A percentile compares a stretch with the other conserved stretches of the same genome.
These are phyloP conservation scores for Cnemophilus loriae DNA, from an alignment of 2,113 vertebrate species.

Conservation along the genomic window DNA sequence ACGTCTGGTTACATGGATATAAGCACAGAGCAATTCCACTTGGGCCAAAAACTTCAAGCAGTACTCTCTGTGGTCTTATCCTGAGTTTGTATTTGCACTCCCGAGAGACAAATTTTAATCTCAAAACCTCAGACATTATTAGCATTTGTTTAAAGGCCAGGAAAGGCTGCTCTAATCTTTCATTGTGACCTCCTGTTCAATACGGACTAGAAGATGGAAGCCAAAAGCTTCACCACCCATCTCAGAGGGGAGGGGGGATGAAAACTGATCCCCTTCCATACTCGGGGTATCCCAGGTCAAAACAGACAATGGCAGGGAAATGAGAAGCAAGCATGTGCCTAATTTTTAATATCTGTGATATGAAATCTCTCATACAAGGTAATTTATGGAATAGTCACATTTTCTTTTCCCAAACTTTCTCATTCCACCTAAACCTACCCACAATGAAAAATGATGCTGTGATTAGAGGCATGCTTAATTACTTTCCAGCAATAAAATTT, in stretches of 20 bases:
- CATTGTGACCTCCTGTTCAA: neutral
- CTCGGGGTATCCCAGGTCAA: neutral
- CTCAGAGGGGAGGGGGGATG: rapidly evolving
- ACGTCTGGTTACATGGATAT: neutral
- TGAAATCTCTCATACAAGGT: neutral
- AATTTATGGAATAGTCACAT: neutral
- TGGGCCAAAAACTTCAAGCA: neutral
- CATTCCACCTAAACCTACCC: neutral
- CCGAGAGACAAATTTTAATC: neutral
- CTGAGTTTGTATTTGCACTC: neutral
- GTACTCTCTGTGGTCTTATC: neutral
- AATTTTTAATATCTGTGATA: neutral
- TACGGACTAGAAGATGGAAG: neutral
- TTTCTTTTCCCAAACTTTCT: neutral
- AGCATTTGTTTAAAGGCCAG: neutral
- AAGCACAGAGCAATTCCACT: neutral
- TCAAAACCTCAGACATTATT: neutral
- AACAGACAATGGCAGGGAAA: neutral
- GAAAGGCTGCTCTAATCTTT: neutral
- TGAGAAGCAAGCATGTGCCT: neutral
- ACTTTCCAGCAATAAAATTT: constrained; percentile 14
- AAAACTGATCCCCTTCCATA: neutral
- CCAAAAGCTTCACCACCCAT: neutral
- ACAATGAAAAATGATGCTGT: constrained; percentile 20
- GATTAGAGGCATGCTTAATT: constrained; percentile 49